Conservation (phyloP, 2,113 vertebrate species). For the Dicentrarchus labrax region DNA sequence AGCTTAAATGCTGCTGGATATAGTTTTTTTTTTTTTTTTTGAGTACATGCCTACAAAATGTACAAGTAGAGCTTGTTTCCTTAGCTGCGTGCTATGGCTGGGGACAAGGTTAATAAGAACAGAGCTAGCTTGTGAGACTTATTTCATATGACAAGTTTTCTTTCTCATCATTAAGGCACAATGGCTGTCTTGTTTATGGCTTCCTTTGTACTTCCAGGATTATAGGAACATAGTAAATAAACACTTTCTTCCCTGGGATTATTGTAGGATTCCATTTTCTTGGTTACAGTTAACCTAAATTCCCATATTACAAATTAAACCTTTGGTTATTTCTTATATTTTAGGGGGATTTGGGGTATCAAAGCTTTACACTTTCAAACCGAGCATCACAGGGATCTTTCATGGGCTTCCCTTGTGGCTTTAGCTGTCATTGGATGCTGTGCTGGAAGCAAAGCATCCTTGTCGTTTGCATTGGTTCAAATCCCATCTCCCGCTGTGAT, state of each 20-base stretch:
- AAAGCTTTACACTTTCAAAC: conserved; percentile 32
- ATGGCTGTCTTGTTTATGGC: neutral
- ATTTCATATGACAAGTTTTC: too few relatives aligned
- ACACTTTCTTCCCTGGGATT: neutral
- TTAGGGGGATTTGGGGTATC: neutral
- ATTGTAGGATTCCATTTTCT: neutral
- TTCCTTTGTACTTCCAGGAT: neutral
- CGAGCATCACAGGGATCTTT: conserved; percentile 35
- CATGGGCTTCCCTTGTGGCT: conserved; percentile 33
- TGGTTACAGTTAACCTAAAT: conserved; percentile 9
- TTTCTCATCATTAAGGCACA: neutral
- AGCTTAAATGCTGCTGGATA: neutral
- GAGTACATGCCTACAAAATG: too few relatives aligned
- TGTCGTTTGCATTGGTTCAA: neutral
- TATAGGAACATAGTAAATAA: neutral
- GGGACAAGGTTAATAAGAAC: neutral
- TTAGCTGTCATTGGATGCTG: conserved; percentile 16
- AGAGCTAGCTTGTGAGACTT: neutral
- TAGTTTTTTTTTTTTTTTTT: neutral
- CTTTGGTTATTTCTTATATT: conserved; percentile 18
- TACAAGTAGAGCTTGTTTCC: too few relatives aligned
- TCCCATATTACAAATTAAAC: conserved; percentile 30
- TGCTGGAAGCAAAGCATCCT: conserved; percentile 18
- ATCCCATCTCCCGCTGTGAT: conserved; percentile 41
- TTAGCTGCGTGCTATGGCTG: neutral